Evolutionary conservation across 2,888 invertebrate genomes (phyloP).

Genomic region (Rhingia campestris): DNA sequence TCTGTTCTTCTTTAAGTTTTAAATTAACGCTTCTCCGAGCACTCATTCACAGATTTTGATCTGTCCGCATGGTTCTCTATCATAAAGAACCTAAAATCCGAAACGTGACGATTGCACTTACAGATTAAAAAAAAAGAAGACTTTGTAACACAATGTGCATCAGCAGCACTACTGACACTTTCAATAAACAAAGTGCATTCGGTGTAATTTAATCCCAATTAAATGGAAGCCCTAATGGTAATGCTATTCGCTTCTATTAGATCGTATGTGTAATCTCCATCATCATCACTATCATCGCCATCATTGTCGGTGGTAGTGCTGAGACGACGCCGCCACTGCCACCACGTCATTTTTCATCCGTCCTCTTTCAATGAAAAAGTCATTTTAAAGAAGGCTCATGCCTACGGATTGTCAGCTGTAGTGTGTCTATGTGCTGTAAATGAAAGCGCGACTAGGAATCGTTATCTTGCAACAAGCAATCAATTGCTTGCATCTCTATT

Average conservation of each 20-base stretch:
- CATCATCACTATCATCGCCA: slow-evolving; percentile 33
- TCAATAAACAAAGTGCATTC: slow-evolving; percentile 33
- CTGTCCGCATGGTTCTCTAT: slow-evolving; percentile 30
- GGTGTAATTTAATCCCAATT: slow-evolving; percentile 58
- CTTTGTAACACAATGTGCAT: slow-evolving; percentile 30
- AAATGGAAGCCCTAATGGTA: slow-evolving; percentile 49
- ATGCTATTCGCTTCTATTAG: slow-evolving; percentile 15
- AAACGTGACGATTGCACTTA: slow-evolving; percentile 58
- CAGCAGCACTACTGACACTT: slow-evolving; percentile 5
- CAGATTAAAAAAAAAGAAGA: slow-evolving; percentile 37
- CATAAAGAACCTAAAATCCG: slow-evolving; percentile 43
- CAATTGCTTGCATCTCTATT: slow-evolving; percentile 44
- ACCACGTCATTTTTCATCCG: slow-evolving; percentile 1
- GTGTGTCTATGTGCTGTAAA: background rate
- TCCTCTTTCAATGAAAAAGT: slow-evolving; percentile 33
- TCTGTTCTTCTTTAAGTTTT: slow-evolving; percentile 19
- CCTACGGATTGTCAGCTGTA: background rate
- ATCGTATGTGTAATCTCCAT: slow-evolving; percentile 35
- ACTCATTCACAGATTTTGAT: slow-evolving; percentile 52
- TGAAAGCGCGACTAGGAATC: slow-evolving; percentile 33
- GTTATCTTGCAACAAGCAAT: slow-evolving; percentile 47
- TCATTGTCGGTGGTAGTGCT: slow-evolving; percentile 18
- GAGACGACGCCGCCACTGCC: slow-evolving; percentile 18
- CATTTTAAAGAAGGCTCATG: slow-evolving; percentile 25
- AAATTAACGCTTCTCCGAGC: slow-evolving; percentile 36